phyloP scores from a whole-genome alignment of 2,888 invertebrate species.

The Synanthedon tipuliformis region DNA sequence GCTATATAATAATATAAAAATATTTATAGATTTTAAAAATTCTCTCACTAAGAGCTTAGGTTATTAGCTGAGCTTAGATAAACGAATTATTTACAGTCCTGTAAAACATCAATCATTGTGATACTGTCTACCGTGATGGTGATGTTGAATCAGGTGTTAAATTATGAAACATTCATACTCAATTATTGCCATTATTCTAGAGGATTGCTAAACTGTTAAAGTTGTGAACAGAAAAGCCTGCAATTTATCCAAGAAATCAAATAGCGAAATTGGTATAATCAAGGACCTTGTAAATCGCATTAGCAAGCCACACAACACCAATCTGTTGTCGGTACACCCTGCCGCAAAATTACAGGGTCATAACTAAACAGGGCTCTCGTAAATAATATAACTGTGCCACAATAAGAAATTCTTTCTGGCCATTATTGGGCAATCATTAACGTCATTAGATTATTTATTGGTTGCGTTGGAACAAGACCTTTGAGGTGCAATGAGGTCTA shows the following conservation, averaged over 20 bases:
- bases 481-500: slow-evolving; percentile 1
- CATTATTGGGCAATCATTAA: slow-evolving; percentile 22
- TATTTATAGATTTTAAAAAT: no score
- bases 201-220: no score
- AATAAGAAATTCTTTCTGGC: slow-evolving; percentile 17
- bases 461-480: slow-evolving; percentile 3
- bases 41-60: no score
- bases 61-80: no score
- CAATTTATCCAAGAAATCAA: neutral
- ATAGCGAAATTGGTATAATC: neutral
- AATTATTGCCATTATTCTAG: no score
- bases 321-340: slow-evolving; percentile 5
- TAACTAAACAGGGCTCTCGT: slow-evolving; percentile 8
- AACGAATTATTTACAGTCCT: no score
- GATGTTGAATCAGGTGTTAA: no score
- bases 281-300: slow-evolving; percentile 1
- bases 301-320: neutral
- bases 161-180: no score
- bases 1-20: no score
- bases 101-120: no score
- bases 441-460: slow-evolving; percentile 13
- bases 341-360: slow-evolving; percentile 10
- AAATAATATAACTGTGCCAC: slow-evolving; percentile 14
- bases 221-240: neutral
- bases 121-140: no score